Conservation (phyloP, 2,797 vertebrate species). For the Betta splendens region DNA sequence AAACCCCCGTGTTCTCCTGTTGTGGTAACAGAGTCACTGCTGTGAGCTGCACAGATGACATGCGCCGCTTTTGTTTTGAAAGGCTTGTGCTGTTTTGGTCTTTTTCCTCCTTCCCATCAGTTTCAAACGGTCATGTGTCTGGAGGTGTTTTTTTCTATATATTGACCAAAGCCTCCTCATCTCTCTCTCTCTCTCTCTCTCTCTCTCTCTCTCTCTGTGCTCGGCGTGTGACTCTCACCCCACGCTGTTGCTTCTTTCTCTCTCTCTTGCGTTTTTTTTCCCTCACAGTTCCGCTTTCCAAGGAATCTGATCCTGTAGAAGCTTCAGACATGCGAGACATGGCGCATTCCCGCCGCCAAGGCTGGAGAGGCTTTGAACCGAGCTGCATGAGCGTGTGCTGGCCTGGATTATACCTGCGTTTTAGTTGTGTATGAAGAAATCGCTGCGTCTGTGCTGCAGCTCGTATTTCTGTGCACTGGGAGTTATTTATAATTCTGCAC, state of each 20-base stretch:
- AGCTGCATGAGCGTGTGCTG: constrained; percentile 26
- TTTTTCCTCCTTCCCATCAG: constrained; percentile 20
- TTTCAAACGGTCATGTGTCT: constrained; percentile 5
- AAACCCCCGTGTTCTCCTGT: constrained; percentile 26
- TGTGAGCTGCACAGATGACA: constrained; percentile 7
- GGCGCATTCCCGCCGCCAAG: constrained; percentile 47
- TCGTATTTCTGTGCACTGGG: not conserved
- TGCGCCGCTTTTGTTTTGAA: not conserved
- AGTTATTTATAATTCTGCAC: not conserved
- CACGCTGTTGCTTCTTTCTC: constrained; percentile 42
- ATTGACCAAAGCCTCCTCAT: too few relatives aligned
- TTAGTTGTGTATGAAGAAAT: not conserved
- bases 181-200: not conserved
- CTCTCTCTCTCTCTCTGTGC: constrained; percentile 63
- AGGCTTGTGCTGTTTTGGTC: constrained; percentile 8
- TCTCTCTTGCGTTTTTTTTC: constrained; percentile 61
- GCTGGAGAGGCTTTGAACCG: constrained; percentile 52
- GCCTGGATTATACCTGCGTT: constrained; percentile 11
- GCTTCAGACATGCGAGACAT: constrained; percentile 53
- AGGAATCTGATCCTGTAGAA: constrained; percentile 62
- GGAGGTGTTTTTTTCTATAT: constrained; percentile 19
- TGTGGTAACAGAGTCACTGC: constrained; percentile 15
- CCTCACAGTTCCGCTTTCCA: constrained; percentile 63
- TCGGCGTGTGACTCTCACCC: too few relatives aligned
- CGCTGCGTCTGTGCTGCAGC: not conserved